Evolutionary conservation across 2,113 vertebrate genomes (phyloP), one percentile per base, ranked within the genome.

Genomic region (Thunnus thynnus): DNA sequence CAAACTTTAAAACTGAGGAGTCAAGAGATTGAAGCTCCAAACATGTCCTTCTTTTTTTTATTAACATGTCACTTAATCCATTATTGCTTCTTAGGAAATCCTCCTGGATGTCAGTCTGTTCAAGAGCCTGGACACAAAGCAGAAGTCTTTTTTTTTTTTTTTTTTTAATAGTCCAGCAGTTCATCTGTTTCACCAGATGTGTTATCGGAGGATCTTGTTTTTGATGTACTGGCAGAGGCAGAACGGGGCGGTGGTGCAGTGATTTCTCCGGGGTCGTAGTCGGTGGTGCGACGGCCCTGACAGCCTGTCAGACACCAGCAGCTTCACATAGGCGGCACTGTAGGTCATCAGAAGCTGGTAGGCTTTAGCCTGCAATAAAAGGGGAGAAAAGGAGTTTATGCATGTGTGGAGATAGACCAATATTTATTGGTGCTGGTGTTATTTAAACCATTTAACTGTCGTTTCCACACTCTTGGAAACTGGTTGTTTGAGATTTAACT

Each of bases 181-280:
- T 41, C 36, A 41, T 41, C 7, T 41, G 36, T 41, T 41, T 30
- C 52, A 44, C 22, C 17, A 27, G 75, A 7, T 61, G 30, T 60
- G 41, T 81, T 58, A 95, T 41, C 22, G 75, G 17, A 95, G 77
- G 79, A 94, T 74, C 80, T 93, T 93, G 3, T 54, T 84, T 46
- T 78, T 85, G 68, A 95, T 91, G 83, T 91, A 95, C 88, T 96
- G 95, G 71, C 95, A 96, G 83, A 96, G 93, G 83, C 95, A 96
- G 60, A 94, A 66, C 2, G 87, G 78, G 3, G 86, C 86, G 3
- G 54, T 75, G 71, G 57, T 51, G 88, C 91, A 95, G 85, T 95
- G 94, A 30, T 84, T 90, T 69, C 58, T 90, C 58, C n/a, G 62
- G 3, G 76, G 17, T 9, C 44, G 74, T 3, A 79, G 72, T 20